Evolutionary conservation across 2,113 vertebrate genomes (phyloP).

Genomic region (Tachysurus vachellii): DNA sequence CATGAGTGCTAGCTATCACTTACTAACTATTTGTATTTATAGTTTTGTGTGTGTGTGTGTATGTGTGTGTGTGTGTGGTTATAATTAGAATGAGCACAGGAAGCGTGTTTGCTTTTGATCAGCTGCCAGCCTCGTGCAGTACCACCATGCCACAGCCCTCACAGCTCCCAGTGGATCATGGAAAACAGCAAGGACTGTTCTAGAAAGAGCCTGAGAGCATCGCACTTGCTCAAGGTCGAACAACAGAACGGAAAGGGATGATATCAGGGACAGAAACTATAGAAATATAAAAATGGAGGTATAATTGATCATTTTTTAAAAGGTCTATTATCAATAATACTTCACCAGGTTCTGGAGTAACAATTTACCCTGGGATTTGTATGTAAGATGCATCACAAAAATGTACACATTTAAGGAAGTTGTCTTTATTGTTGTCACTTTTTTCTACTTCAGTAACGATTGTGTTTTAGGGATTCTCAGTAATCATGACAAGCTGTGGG

Average conservation of each 20-base stretch:
- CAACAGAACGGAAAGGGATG: slow-evolving; percentile 60
- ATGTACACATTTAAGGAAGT: neutral
- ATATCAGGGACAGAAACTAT: neutral
- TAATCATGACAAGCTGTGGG: neutral
- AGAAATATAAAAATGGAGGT: neutral
- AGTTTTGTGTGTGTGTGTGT: slow-evolving; percentile 61
- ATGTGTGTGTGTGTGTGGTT: slow-evolving; percentile 61
- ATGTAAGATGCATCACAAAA: neutral
- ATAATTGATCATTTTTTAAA: neutral
- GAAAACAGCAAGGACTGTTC: slow-evolving; percentile 75
- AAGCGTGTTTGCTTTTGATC: slow-evolving; percentile 79
- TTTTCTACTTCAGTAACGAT: neutral
- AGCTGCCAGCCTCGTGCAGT: slow-evolving; percentile 75
- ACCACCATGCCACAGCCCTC: slow-evolving; percentile 75
- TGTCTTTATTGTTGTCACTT: neutral
- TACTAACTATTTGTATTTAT: slow-evolving; percentile 82
- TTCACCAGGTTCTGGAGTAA: neutral
- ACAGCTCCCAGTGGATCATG: slow-evolving; percentile 74
- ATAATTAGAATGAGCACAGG: slow-evolving; percentile 79
- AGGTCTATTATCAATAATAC: neutral
- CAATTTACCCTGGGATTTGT: neutral
- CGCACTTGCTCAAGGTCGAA: slow-evolving; percentile 80
- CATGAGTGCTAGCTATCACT: slow-evolving; percentile 75
- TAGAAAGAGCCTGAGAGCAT: slow-evolving; percentile 75
- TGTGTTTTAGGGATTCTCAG: neutral